A percentile compares a stretch with the other conserved stretches of the same genome.
Conservation (phyloP, 2,113 vertebrate genomes). For the Xenus cinereus region DNA sequence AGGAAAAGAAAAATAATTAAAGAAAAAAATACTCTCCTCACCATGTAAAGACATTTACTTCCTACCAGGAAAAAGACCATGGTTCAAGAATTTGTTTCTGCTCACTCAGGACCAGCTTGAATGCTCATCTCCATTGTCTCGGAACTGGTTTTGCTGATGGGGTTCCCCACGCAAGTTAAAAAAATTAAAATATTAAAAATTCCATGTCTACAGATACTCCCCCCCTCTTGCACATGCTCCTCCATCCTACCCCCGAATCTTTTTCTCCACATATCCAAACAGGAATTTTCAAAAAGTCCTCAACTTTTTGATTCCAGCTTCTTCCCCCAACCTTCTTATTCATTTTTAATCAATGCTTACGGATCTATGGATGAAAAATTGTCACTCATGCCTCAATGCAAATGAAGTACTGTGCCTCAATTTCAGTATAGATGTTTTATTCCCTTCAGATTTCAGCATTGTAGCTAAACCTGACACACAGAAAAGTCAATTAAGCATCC, state of each 20-base stretch:
- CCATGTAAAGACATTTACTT: not conserved
- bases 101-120: not conserved
- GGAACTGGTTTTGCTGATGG: not conserved
- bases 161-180: not conserved
- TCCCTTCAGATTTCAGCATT: not conserved
- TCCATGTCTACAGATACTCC: not conserved
- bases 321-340: not conserved
- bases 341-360: not conserved
- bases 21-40: not conserved
- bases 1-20: not conserved
- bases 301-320: not conserved
- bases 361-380: not conserved
- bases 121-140: not conserved
- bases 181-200: not conserved
- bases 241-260: rapidly evolving
- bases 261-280: not conserved
- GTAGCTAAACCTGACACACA: not conserved
- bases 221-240: not conserved
- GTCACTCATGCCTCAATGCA: not conserved
- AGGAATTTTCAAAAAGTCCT: not conserved
- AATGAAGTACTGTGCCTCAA: not conserved
- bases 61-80: not conserved
- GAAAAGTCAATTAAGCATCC: constrained; percentile 25
- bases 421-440: not conserved
- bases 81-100: not conserved